These are phyloP conservation scores for Torymus aiolomorphi DNA, from an alignment of 2,888 invertebrate genomes.

Conservation along the genomic window DNA sequence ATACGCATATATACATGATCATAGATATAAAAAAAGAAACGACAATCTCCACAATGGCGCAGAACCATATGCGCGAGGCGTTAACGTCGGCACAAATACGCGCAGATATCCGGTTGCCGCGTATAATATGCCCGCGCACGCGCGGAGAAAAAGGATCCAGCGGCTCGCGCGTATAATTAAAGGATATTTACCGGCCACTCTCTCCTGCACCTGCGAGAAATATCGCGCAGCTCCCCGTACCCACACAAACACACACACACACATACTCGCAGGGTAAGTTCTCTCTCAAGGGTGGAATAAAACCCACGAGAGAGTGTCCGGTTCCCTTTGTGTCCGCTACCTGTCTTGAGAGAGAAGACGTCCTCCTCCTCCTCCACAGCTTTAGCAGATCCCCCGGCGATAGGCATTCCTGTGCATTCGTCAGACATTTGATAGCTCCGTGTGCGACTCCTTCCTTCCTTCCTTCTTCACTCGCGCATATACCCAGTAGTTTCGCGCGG, in stretches of 20 bases:
- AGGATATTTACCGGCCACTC: conserved; percentile 65
- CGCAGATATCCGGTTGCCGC: conserved; percentile 59
- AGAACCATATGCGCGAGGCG: conserved; percentile 12
- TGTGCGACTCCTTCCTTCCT: conserved; percentile 22
- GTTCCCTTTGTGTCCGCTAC: conserved; percentile 74
- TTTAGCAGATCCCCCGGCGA: conserved; percentile 69
- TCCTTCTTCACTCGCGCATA: background rate
- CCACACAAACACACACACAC: background rate
- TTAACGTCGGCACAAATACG: conserved; percentile 51
- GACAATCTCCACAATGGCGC: too few relatives aligned
- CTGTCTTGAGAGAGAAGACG: conserved; percentile 70
- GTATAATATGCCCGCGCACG: conserved; percentile 60
- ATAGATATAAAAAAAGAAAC: too few relatives aligned
- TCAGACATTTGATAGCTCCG: conserved; percentile 75
- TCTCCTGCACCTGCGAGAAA: conserved; percentile 68
- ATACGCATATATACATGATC: too few relatives aligned
- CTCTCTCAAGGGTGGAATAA: conserved; percentile 11
- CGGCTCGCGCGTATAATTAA: conserved; percentile 64
- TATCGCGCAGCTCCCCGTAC: conserved; percentile 10
- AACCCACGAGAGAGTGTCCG: conserved; percentile 69
- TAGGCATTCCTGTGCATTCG: conserved; percentile 73
- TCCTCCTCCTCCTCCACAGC: conserved; percentile 53
- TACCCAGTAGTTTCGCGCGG: too few relatives aligned
- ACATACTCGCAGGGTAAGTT: conserved; percentile 23
- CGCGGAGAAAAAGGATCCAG: conserved; percentile 1